Evolutionary conservation across 2,113 vertebrate genomes (phyloP).

Genomic region (Ammodytes marinus): DNA sequence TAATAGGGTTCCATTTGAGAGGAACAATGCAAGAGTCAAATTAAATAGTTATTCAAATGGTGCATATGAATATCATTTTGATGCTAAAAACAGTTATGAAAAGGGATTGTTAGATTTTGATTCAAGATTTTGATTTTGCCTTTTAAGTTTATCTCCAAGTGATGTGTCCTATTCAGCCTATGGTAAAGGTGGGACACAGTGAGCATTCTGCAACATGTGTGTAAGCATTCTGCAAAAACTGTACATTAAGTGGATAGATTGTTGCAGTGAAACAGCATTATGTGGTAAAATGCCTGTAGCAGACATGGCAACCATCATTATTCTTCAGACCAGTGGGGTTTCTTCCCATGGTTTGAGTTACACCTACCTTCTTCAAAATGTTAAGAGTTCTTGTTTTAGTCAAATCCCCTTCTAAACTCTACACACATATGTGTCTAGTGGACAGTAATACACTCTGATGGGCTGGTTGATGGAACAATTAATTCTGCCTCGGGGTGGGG

Average conservation of each 20-base stretch:
- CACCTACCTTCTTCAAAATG: neutral
- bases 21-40: no score
- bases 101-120: no score
- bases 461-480: slow-evolving; percentile 27
- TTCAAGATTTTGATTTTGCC: no score
- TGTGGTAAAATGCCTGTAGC: neutral
- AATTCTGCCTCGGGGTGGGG: slow-evolving; percentile 1
- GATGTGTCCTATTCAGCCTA: no score
- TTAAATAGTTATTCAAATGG: no score
- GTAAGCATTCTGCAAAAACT: no score
- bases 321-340: neutral
- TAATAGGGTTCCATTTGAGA: no score
- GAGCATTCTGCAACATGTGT: no score
- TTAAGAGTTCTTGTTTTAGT: neutral
- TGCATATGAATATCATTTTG: no score
- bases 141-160: no score
- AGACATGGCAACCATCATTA: slow-evolving; percentile 4
- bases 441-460: slow-evolving; percentile 30
- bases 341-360: neutral
- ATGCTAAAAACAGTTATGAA: no score
- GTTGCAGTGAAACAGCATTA: neutral
- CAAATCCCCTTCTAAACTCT: neutral
- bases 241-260: neutral
- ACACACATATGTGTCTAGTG: slow-evolving; percentile 22
- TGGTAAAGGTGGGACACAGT: no score